These are phyloP conservation scores for Chiroxiphia lanceolata DNA, from an alignment of 2,797 vertebrate species.

Conservation along the genomic window DNA sequence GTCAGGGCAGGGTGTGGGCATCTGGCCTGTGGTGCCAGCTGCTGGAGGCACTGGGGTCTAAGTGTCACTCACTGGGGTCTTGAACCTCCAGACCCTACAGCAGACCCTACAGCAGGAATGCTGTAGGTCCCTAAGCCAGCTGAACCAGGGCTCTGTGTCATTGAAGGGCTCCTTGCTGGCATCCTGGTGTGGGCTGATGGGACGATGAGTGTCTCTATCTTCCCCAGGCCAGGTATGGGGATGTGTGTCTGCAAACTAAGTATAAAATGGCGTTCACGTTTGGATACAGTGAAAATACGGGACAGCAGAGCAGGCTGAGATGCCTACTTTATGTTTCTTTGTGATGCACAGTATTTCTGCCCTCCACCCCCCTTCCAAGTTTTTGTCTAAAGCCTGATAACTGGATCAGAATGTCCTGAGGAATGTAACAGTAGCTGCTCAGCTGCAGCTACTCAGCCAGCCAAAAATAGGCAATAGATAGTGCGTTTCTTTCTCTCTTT, in stretches of 20 bases:
- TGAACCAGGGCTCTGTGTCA: fast-evolving
- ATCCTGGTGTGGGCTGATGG: fast-evolving
- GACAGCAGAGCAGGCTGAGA: not conserved
- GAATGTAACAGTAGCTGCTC: not conserved
- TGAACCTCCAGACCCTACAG: not conserved
- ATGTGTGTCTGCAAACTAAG: not conserved
- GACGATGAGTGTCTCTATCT: fast-evolving
- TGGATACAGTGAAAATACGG: not conserved
- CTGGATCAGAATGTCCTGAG: not conserved
- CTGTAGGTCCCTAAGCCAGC: not conserved
- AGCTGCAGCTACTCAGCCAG: not conserved
- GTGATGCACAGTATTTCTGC: not conserved
- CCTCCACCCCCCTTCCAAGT: not conserved
- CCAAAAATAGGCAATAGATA: not conserved
- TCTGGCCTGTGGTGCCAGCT: not conserved
- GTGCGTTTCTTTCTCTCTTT: not conserved
- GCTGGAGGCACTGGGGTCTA: not conserved
- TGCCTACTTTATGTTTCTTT: not conserved
- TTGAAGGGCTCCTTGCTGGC: fast-evolving
- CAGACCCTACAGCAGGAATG: no score
- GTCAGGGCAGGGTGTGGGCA: not conserved
- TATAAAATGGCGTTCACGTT: not conserved
- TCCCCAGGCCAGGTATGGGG: not conserved
- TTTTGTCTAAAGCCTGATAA: not conserved
- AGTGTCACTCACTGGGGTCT: not conserved